Evolutionary conservation across 2,888 invertebrate species (phyloP), one percentile per base, ranked within the genome.

Genomic region (Eristalinus sepulchralis): DNA sequence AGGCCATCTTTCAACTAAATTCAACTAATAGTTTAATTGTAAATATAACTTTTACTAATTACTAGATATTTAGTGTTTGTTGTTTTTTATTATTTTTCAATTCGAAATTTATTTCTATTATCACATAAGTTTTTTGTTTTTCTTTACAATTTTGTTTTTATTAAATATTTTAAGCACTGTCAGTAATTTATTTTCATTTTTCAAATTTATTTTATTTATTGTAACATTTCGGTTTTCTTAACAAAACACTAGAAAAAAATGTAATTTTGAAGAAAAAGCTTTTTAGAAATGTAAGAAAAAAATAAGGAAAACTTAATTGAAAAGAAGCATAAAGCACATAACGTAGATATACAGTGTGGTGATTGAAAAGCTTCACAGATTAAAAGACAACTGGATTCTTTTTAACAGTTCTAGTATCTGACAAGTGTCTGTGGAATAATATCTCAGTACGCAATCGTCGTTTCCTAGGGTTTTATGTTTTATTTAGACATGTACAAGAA

Each of bases 21-120:
- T 86, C 66, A 87, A 83, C 83, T 87, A 83, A 83, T 36, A 60
- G 17, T 75, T 77, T 62, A 76, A 79, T 79, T 87, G 83, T 87
- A 83, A 83, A 87, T 87, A 79, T 83, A 79, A 75, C 67, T 79
- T 87, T 87, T 75, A 73, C 73, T 86, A 71, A 27, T 55, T 34
- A 59, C 77, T 75, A 70, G 5, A 27, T 47, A 9, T 34, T 66
- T 79, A 72, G 47, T 76, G 62, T 60, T 22, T 79, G 60, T 11
- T 62, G 36, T 47, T 24, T 11, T 13, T 24, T 62, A 20, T 57
- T 39, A 2, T 71, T 57, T 70, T 70, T 86, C 60, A 66, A 60
- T 70, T 83, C 79, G 83, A 87, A 87, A 83, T 72, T 87, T 76
- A 87, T 76, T 83, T 83, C 87, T 87, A 87, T 80, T 87, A 87